Evolutionary conservation across 2,113 vertebrate genomes (phyloP).

Genomic region (Callocephalon fimbriatum): DNA sequence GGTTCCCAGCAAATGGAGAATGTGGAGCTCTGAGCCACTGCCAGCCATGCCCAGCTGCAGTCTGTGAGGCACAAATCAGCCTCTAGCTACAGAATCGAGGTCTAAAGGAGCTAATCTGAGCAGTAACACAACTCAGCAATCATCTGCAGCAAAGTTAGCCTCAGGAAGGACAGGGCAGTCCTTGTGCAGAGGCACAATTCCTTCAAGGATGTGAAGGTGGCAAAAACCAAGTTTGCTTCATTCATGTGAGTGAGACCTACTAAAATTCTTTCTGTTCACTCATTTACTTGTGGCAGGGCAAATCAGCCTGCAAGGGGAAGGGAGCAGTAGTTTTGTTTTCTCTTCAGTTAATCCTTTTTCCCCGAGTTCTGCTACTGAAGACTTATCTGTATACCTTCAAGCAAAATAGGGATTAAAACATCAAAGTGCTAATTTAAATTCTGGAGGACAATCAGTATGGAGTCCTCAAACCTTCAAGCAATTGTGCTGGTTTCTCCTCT

Average conservation of each 20-base stretch:
- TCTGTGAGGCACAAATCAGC: background rate
- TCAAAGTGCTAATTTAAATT: constrained; percentile 7
- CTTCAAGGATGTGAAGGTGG: background rate
- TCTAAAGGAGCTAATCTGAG: background rate
- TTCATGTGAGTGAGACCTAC: background rate
- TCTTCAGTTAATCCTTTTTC: background rate
- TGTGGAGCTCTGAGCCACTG: background rate
- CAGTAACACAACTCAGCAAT: fast-evolving
- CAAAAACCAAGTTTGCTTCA: background rate
- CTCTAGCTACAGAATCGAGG: background rate
- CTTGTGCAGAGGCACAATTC: background rate
- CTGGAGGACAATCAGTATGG: background rate
- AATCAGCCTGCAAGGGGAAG: background rate
- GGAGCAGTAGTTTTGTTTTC: background rate
- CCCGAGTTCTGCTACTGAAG: background rate
- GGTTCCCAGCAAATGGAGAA: background rate
- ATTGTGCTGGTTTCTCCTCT: background rate
- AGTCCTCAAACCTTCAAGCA: background rate
- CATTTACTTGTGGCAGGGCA: background rate
- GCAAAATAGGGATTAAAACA: constrained; percentile 25
- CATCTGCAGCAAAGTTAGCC: background rate
- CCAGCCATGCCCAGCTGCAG: background rate
- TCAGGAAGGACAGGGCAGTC: background rate
- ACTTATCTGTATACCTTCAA: background rate
- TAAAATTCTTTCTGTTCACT: background rate